Evolutionary conservation across 2,888 invertebrate species (phyloP), one percentile per base, ranked within the genome.

Genomic region (Agrotis clavis): DNA sequence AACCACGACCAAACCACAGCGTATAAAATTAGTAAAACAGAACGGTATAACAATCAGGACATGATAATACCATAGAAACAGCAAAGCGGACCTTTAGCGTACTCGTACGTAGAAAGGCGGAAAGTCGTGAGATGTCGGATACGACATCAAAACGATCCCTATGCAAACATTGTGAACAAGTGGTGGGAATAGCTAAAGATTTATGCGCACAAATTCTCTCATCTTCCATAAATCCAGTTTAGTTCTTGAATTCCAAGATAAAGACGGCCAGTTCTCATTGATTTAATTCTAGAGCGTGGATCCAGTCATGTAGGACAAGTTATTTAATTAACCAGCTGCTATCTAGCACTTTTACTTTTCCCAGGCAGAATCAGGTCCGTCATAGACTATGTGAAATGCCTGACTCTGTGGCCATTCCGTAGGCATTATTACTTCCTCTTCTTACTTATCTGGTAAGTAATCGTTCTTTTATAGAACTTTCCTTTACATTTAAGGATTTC

Each of bases 51-150:
- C 47, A 73, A 79, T 65, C 61, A 51, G 54, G 14, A 63, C 53
- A 79, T 73, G 67, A 63, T 63, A 69, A 67, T 67, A 67, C 57
- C 54, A 73, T 19, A 69, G 62, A 63, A 51, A 66, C 62, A 68
- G 53, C 62, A 51, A n/a, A 14, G 48, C 48, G 50, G 70, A 68
- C 83, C 70, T 70, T 74, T 80, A 63, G 65, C 69, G 67, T 71
- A 71, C 48, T 61, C 48, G 59, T 79, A 81, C 85, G 79, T 92
- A 94, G 82, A 94, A 94, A 94, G 93, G 88, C 87, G 90, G 92
- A 89, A 91, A 93, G 90, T 94, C 94, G 93, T 93, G 93, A 92
- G 91, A 91, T 90, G 90, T 88, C 88, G 86, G 92, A 94, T 93
- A 84, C 90, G 88, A 90, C 92, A 92, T 91, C 91, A 88, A 92